Evolutionary conservation across 1,140 invertebrate genomes (phyloP).

Genomic region (Oedothorax gibbosus): DNA sequence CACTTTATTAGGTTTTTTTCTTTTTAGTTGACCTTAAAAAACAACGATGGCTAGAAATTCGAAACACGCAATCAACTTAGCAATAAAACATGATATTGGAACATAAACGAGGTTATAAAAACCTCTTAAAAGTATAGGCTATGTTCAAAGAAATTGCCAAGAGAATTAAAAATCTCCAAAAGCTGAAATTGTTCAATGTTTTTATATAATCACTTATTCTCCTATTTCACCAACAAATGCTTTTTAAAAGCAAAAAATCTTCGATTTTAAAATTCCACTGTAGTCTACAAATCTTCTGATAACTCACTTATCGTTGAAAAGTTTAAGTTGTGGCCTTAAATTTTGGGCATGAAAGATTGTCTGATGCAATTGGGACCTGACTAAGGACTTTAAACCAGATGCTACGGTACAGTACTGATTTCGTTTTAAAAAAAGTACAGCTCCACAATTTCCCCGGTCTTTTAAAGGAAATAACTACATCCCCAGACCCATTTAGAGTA

Average conservation of each 20-base stretch:
- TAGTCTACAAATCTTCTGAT: constrained; percentile 11
- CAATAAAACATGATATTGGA: too few relatives aligned
- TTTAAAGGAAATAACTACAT: constrained; percentile 38
- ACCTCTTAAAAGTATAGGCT: too few relatives aligned
- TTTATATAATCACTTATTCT: too few relatives aligned
- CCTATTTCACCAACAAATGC: background rate
- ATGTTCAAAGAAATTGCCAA: too few relatives aligned
- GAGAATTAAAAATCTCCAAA: too few relatives aligned
- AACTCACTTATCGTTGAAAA: constrained; percentile 25
- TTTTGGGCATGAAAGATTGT: constrained; percentile 2
- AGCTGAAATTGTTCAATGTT: too few relatives aligned
- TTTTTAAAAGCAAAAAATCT: background rate
- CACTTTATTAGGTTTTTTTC: too few relatives aligned
- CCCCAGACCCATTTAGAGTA: constrained; percentile 53
- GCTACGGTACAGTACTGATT: constrained; percentile 21
- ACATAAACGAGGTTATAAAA: too few relatives aligned
- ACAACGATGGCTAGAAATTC: too few relatives aligned
- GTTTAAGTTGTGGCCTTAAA: background rate
- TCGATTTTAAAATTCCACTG: constrained; percentile 1
- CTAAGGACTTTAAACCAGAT: constrained; percentile 12
- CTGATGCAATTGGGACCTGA: constrained; percentile 24
- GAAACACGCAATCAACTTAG: too few relatives aligned
- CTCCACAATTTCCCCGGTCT: constrained; percentile 15
- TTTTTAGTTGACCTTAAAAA: too few relatives aligned
- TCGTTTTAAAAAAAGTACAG: constrained; percentile 33